A percentile compares a stretch with the other conserved stretches of the same genome.
Evolutionary conservation across 2,113 vertebrate genomes (phyloP).

Genomic region (Callipepla californica): DNA sequence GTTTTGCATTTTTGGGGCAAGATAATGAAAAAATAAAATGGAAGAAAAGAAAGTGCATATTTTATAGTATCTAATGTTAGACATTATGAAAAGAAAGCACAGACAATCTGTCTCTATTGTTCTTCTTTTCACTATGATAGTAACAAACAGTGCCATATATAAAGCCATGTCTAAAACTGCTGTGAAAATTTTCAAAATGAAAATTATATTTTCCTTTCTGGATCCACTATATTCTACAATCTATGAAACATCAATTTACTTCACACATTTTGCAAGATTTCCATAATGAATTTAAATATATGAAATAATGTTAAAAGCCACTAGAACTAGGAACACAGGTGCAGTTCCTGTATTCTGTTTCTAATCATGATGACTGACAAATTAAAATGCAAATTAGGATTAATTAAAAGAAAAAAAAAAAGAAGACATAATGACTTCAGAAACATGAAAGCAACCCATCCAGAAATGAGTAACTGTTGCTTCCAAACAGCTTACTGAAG

Average conservation of each 20-base stretch:
- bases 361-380: constrained; percentile 27
- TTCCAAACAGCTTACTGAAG: neutral
- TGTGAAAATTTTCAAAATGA: neutral
- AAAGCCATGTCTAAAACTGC: neutral
- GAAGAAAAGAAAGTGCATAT: neutral
- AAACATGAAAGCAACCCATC: constrained; percentile 6
- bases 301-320: constrained; percentile 39
- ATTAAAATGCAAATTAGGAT: constrained; percentile 59
- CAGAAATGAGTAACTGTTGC: neutral
- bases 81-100: neutral
- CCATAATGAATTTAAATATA: constrained; percentile 5
- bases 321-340: constrained; percentile 10
- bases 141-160: neutral
- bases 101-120: neutral
- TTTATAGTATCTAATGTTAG: neutral
- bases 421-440: neutral
- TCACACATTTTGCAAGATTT: constrained; percentile 7
- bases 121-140: neutral
- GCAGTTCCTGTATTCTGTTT: constrained; percentile 1
- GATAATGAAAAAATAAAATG: neutral
- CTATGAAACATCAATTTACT: neutral
- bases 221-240: neutral
- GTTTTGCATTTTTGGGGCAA: neutral
- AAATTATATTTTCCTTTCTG: neutral
- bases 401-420: constrained; percentile 14